Evolutionary conservation across 2,797 vertebrate species (phyloP), one percentile per base, ranked within the genome.

Genomic region (Poecilia velifera): DNA sequence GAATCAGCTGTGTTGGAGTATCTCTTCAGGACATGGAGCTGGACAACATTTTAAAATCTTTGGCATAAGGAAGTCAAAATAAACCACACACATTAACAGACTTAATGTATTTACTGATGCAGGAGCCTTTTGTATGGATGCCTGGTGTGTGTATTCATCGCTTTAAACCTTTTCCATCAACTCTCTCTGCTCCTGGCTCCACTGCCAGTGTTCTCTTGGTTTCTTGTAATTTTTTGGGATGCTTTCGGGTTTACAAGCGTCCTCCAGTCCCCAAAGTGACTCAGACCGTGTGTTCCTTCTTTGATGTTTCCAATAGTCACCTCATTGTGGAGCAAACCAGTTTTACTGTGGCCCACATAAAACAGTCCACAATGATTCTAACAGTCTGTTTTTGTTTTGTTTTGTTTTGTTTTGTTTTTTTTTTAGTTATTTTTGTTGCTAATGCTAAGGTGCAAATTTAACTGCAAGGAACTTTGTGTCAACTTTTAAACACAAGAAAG

Each of bases 331-430:
- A 84, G 78, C 79, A 86, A 77, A 80, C 76, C 66, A 73, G 49
- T 74, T 94, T 93, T 91, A 95, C 82, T 87, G 87, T 82, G 86
- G 88, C 72, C 85, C 88, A 73, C 64, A 83, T 91, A 89, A 90
- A 90, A 53, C 73, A 74, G 39, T 7, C 68, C 81, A 86, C 86
- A 84, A 86, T 84, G 82, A 57, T 76, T 82, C 55, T 76, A 73
- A 51, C 78, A 84, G 71, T 76, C 83, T 78, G 10, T 46, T 53
- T 53, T 53, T 53, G 0, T 47, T 22, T 7, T 51, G 20, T 20
- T 20, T 46, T 46, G 0, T 0, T 46, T 31, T 31, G 31, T 31
- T 31, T n/a, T n/a, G n/a, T 13, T 4, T 20, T 20, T 51, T 25
- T 79, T 66, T 76, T 1, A 9, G 18, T 34, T 14, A n/a, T 6